These are phyloP conservation scores for Eulemur macaco DNA, from an alignment of 2,113 vertebrate genomes.

Conservation along the genomic window DNA sequence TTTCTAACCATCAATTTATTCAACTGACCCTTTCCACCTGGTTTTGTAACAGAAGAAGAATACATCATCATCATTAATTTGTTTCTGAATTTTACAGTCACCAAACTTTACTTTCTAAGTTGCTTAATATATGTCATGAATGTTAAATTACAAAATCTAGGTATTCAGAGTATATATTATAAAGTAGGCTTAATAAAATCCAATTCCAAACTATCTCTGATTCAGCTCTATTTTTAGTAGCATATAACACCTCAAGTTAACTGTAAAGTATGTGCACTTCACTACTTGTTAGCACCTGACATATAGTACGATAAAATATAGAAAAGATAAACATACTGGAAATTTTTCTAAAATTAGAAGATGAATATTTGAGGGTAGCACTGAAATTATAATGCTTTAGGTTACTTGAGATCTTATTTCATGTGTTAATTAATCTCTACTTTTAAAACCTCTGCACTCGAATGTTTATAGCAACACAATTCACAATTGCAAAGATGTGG, in stretches of 20 bases:
- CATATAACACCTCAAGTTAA: not conserved
- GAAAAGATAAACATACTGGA: not conserved
- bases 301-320: not conserved
- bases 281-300: not conserved
- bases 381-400: not conserved
- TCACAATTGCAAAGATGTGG: too few relatives aligned
- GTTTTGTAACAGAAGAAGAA: not conserved
- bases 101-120: not conserved
- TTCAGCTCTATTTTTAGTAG: not conserved
- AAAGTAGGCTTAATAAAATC: not conserved
- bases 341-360: not conserved
- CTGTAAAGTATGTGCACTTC: not conserved
- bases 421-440: not conserved
- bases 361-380: not conserved
- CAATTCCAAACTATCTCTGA: not conserved
- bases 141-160: not conserved
- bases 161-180: not conserved
- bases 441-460: not conserved
- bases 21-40: not conserved
- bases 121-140: not conserved
- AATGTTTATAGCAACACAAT: too few relatives aligned
- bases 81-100: not conserved
- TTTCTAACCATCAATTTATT: not conserved
- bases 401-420: not conserved
- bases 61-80: not conserved